These are phyloP conservation scores for Brachionichthys hirsutus DNA, from an alignment of 2,113 vertebrate genomes.

Conservation along the genomic window DNA sequence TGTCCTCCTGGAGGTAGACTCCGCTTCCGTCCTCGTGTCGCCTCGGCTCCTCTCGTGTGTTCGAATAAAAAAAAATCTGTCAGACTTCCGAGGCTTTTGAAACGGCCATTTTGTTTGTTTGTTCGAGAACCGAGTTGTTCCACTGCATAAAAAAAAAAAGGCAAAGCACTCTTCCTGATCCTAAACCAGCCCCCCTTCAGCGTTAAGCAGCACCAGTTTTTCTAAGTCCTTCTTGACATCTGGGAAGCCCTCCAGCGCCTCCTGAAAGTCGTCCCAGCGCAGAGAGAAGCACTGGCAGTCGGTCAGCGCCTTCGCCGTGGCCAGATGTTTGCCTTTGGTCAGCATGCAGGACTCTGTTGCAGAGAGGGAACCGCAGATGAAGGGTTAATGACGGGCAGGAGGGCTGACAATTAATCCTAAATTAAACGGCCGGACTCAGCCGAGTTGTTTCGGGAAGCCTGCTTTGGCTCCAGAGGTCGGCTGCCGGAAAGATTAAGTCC, in stretches of 20 bases:
- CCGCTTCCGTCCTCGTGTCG: no score
- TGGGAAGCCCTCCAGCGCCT: constrained; percentile 60
- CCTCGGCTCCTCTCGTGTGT: no score
- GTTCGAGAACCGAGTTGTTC: no score
- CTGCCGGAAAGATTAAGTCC: constrained; percentile 48
- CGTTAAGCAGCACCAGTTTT: constrained; percentile 40
- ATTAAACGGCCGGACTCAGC: constrained; percentile 47
- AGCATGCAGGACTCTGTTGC: constrained; percentile 66
- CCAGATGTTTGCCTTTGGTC: constrained; percentile 69
- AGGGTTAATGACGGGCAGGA: constrained; percentile 52
- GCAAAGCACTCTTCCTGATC: constrained; percentile 7
- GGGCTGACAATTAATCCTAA: constrained; percentile 65
- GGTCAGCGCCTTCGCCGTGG: constrained; percentile 59
- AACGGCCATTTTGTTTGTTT: no score
- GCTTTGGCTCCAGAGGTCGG: constrained; percentile 32
- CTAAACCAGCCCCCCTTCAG: constrained; percentile 45
- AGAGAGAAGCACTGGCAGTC: constrained; percentile 73
- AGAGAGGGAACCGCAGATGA: no score
- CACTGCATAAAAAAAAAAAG: not conserved
- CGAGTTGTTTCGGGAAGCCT: constrained; percentile 15
- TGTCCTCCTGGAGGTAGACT: no score
- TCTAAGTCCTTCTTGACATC: constrained; percentile 65
- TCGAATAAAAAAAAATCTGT: no score
- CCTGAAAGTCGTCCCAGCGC: constrained; percentile 58
- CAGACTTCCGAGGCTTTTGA: no score